Evolutionary conservation across 1,140 invertebrate species (phyloP).

Genomic region (Condylostylus longicornis): DNA sequence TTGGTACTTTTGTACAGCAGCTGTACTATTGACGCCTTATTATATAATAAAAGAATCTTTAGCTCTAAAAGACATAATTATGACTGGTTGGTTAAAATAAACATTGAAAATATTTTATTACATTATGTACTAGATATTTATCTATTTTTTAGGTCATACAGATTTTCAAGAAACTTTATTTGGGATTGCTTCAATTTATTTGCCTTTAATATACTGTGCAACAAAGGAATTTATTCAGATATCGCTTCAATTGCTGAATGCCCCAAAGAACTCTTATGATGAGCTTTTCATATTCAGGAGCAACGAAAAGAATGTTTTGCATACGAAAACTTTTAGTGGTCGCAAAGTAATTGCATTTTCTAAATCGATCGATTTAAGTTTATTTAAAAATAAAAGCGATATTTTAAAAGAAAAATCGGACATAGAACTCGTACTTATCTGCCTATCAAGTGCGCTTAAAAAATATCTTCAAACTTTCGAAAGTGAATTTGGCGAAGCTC

Average conservation of each 20-base stretch:
- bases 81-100: neutral
- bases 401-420: constrained; percentile 44
- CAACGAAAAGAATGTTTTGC: constrained; percentile 39
- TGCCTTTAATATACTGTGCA: constrained; percentile 40
- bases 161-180: constrained; percentile 26
- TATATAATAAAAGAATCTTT: constrained; percentile 31
- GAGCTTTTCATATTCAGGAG: constrained; percentile 37
- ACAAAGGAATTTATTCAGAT: constrained; percentile 40
- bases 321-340: constrained; percentile 55
- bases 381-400: constrained; percentile 34
- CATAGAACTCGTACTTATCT: constrained; percentile 49
- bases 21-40: constrained; percentile 29
- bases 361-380: constrained; percentile 40
- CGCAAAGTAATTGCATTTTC: constrained; percentile 66
- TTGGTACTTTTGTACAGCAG: constrained; percentile 22
- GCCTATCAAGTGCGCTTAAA: constrained; percentile 21
- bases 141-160: constrained; percentile 30
- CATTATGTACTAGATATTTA: constrained; percentile 6
- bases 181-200: constrained; percentile 36
- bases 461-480: constrained; percentile 17
- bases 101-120: neutral
- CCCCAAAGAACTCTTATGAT: constrained; percentile 42
- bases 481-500: constrained; percentile 13
- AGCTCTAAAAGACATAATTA: constrained; percentile 23
- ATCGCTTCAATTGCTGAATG: constrained; percentile 36